phyloP scores from a whole-genome alignment of 1,140 invertebrate genomes.

The Papilio polytes region DNA sequence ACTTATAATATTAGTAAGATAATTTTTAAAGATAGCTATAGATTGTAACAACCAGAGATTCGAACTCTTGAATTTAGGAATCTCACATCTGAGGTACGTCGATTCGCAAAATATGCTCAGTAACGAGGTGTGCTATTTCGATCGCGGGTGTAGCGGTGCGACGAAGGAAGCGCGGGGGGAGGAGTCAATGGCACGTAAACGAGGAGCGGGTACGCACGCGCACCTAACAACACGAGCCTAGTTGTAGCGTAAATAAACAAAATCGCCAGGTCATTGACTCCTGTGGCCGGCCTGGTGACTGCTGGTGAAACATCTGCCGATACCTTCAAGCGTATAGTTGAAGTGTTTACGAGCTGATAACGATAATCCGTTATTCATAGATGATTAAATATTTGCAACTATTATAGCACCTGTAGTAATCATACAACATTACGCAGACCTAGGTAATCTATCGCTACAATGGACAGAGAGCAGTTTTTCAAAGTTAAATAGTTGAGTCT shows the following conservation, averaged over 20 bases:
- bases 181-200: slow-evolving; percentile 75
- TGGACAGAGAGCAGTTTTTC: not conserved
- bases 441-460: not conserved
- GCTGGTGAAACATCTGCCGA: slow-evolving; percentile 4
- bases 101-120: slow-evolving; percentile 5
- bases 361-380: not conserved
- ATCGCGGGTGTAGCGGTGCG: slow-evolving; percentile 49
- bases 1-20: too few relatives aligned
- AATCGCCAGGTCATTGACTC: slow-evolving; percentile 58
- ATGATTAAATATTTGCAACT: slow-evolving; percentile 20
- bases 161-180: slow-evolving; percentile 41
- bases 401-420: slow-evolving; percentile 7
- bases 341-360: not conserved
- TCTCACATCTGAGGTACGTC: not conserved
- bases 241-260: slow-evolving; percentile 55
- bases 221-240: slow-evolving; percentile 31
- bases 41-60: not conserved
- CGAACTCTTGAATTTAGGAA: not conserved
- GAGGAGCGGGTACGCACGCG: slow-evolving; percentile 51
- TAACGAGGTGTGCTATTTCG: slow-evolving; percentile 57
- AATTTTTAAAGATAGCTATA: not conserved
- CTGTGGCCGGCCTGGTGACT: not conserved
- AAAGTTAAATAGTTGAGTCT: not conserved
- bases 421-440: slow-evolving; percentile 1
- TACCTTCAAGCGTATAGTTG: not conserved